These are phyloP conservation scores for Ia io DNA, from an alignment of 2,113 vertebrate species.

Conservation along the genomic window DNA sequence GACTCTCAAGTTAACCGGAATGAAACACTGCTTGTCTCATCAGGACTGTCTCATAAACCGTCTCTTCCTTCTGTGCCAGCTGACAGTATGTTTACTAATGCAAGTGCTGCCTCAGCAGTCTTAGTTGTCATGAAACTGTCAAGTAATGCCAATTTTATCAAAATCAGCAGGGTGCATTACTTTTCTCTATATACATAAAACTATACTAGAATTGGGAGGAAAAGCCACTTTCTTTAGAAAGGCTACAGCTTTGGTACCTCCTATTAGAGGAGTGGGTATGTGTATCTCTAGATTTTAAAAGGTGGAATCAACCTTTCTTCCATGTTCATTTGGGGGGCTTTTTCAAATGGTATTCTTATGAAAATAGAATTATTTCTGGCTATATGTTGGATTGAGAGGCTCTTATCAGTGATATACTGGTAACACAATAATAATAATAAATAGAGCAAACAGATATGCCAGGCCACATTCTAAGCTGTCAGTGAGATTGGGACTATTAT, in stretches of 20 bases:
- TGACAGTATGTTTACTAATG: not conserved
- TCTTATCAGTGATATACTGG: not conserved
- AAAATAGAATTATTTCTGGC: not conserved
- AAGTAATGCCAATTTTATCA: not conserved
- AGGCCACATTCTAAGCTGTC: not conserved
- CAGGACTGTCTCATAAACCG: not conserved
- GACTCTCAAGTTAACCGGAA: not conserved
- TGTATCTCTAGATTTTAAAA: not conserved
- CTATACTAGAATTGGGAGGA: not conserved
- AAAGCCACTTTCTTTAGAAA: not conserved
- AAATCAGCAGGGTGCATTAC: not conserved
- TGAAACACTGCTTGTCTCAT: not conserved
- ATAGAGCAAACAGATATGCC: not conserved
- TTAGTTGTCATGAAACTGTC: conserved; percentile 21
- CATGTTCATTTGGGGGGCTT: not conserved
- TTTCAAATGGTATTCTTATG: not conserved
- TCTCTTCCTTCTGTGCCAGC: not conserved
- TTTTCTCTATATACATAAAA: not conserved
- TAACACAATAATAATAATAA: not conserved
- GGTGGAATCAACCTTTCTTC: not conserved
- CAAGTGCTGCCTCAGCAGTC: not conserved
- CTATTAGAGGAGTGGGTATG: not conserved
- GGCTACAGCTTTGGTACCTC: not conserved
- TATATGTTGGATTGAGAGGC: not conserved
- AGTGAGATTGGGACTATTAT: not conserved